Conservation (phyloP, 1,140 invertebrate species). For the Drosophila setifemur region DNA sequence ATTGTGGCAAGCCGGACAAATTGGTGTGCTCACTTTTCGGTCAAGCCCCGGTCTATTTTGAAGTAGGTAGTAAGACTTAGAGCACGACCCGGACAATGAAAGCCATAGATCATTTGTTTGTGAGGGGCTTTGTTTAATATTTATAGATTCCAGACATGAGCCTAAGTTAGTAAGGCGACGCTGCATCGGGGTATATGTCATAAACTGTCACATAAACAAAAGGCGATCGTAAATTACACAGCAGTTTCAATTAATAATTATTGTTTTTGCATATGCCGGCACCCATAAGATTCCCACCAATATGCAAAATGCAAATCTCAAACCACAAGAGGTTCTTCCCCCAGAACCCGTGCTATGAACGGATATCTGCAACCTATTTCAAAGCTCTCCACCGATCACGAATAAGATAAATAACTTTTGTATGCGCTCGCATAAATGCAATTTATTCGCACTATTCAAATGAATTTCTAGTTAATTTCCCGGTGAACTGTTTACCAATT, state of each 20-base stretch:
- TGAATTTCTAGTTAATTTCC: slow-evolving; percentile 20
- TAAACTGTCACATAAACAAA: slow-evolving; percentile 57
- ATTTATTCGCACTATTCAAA: slow-evolving; percentile 28
- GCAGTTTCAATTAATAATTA: slow-evolving; percentile 66
- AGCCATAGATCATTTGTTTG: slow-evolving; percentile 20
- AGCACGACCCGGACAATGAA: background rate
- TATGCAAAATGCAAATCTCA: slow-evolving; percentile 44
- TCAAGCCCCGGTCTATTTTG: background rate
- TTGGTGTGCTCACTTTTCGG: slow-evolving; percentile 19
- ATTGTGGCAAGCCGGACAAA: slow-evolving; percentile 29
- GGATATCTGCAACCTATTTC: slow-evolving; percentile 20
- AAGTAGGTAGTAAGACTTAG: background rate
- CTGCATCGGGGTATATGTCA: slow-evolving; percentile 31
- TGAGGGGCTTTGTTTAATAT: slow-evolving; percentile 16
- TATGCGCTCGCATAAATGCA: slow-evolving; percentile 38
- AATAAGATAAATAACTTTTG: slow-evolving; percentile 57
- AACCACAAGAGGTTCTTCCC: slow-evolving; percentile 39
- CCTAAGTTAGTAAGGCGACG: slow-evolving; percentile 16
- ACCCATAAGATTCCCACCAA: slow-evolving; percentile 18
- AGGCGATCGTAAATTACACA: slow-evolving; percentile 54
- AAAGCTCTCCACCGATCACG: slow-evolving; percentile 1
- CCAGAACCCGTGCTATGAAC: background rate
- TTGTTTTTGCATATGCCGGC: slow-evolving; percentile 45
- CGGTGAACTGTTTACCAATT: slow-evolving; percentile 37
- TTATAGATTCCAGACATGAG: slow-evolving; percentile 23